Conservation (phyloP, 2,888 invertebrate genomes). For the Hypsopygia costalis region DNA sequence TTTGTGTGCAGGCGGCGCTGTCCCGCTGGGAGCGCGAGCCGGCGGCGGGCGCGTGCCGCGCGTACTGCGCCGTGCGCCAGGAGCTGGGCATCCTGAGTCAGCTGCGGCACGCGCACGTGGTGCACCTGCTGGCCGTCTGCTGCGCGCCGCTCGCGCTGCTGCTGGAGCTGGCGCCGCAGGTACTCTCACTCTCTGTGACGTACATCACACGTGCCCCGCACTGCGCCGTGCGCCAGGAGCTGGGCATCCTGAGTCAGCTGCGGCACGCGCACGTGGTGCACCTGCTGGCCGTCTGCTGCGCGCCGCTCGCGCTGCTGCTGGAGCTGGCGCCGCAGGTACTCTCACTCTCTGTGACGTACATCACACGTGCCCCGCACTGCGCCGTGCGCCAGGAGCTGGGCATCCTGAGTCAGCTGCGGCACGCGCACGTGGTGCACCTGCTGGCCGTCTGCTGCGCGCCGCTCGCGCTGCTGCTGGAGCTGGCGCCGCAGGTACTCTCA, state of each 20-base stretch:
- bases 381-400: constrained; percentile 97
- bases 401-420: constrained; percentile 91
- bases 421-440: constrained; percentile 95
- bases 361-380: constrained; percentile 97
- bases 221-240: constrained; percentile 96
- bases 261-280: constrained; percentile 96
- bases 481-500: constrained; percentile 89
- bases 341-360: too few relatives aligned
- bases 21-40: constrained; percentile 98
- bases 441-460: constrained; percentile 95
- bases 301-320: constrained; percentile 90
- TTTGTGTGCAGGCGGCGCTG: constrained; percentile 80
- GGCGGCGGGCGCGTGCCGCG: constrained; percentile 94
- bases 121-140: constrained; percentile 94
- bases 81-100: constrained; percentile 93
- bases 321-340: constrained; percentile 89
- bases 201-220: constrained; percentile 98
- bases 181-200: too few relatives aligned
- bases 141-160: constrained; percentile 91
- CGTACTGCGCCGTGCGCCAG: constrained; percentile 97
- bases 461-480: constrained; percentile 87
- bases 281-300: constrained; percentile 92
- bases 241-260: constrained; percentile 91
- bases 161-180: constrained; percentile 90
- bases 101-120: constrained; percentile 94